Evolutionary conservation across 2,888 invertebrate genomes (phyloP).

Genomic region (Ferrisia virgata): DNA sequence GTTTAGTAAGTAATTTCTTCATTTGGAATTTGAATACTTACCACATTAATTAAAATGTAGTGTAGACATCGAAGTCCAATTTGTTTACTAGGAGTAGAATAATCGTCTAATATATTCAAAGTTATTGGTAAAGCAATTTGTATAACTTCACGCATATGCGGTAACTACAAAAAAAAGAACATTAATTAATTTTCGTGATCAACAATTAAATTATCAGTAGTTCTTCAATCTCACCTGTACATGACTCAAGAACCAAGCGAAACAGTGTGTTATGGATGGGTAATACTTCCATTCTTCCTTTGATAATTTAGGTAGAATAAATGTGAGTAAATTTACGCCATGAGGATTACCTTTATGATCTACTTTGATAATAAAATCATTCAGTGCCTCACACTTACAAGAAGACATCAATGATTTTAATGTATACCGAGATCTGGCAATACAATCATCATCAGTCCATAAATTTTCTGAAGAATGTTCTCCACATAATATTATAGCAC

Average conservation of each 20-base stretch:
- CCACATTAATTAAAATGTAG: conserved; percentile 4
- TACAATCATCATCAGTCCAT: conserved; percentile 27
- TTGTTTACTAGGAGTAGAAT: background rate
- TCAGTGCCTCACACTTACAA: background rate
- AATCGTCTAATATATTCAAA: conserved; percentile 21
- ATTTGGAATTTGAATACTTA: background rate
- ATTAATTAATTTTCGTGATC: background rate
- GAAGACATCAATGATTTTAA: background rate
- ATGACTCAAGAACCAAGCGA: conserved; percentile 23
- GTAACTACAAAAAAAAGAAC: conserved; percentile 8
- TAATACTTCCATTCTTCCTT: conserved; percentile 35
- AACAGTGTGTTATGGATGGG: background rate
- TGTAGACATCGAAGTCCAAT: background rate
- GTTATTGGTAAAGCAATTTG: background rate
- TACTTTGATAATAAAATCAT: background rate
- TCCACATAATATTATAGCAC: conserved; percentile 23
- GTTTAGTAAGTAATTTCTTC: background rate
- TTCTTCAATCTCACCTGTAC: background rate
- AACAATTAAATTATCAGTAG: background rate
- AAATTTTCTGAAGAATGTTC: conserved; percentile 27
- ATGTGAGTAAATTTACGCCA: background rate
- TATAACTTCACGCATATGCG: conserved; percentile 25
- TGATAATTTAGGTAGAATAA: background rate
- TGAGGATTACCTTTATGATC: background rate
- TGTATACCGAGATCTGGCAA: background rate